These are phyloP conservation scores for Chelon auratus DNA, from an alignment of 2,797 vertebrate species.

Conservation along the genomic window DNA sequence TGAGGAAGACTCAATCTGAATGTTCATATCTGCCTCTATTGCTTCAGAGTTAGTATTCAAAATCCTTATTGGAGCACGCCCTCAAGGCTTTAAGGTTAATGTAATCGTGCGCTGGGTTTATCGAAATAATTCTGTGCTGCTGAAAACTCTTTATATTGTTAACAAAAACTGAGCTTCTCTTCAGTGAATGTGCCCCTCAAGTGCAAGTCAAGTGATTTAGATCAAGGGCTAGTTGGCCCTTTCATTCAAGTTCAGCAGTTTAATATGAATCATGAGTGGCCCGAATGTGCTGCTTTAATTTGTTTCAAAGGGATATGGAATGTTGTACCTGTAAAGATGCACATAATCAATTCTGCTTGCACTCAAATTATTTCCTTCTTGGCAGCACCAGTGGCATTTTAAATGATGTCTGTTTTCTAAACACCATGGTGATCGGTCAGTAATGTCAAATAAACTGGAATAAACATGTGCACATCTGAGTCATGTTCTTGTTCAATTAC, in stretches of 20 bases:
- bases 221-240: constrained; percentile 49
- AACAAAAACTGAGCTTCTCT: constrained; percentile 19
- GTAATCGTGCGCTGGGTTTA: background rate
- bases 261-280: constrained; percentile 29
- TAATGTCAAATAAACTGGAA: no score
- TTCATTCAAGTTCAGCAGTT: constrained; percentile 25
- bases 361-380: background rate
- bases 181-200: constrained; percentile 13
- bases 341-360: constrained; percentile 1
- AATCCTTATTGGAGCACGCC: constrained; percentile 1
- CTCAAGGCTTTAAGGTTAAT: constrained; percentile 13
- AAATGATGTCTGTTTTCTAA: constrained; percentile 3
- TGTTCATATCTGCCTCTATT: constrained; percentile 19
- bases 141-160: constrained; percentile 23
- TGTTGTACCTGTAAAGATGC: background rate
- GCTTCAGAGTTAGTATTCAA: constrained; percentile 7
- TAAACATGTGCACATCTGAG: background rate
- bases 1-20: background rate
- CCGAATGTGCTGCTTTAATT: constrained; percentile 28
- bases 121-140: background rate
- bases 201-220: constrained; percentile 30
- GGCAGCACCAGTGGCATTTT: constrained; percentile 19
- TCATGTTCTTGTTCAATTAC: no score
- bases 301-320: constrained; percentile 1
- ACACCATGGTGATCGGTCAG: background rate